Conservation (phyloP, 1,140 invertebrate species). For the Cherax quadricarinatus region DNA sequence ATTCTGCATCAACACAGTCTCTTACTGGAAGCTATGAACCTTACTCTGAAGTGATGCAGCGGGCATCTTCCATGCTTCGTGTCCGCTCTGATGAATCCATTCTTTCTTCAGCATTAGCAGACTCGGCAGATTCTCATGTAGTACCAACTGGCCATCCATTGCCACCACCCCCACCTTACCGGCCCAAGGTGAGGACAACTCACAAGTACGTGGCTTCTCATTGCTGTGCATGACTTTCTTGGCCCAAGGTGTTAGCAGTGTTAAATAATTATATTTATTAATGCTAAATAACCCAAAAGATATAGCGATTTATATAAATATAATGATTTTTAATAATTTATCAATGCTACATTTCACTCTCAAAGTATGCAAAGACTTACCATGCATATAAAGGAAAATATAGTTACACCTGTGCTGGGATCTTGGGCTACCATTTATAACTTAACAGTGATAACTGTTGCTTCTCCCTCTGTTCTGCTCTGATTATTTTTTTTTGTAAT, state of each 20-base stretch:
- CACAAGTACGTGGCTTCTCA: slow-evolving; percentile 72
- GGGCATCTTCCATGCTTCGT: slow-evolving; percentile 69
- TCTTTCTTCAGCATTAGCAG: slow-evolving; percentile 72
- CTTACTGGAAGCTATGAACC: slow-evolving; percentile 74
- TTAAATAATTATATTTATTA: neutral
- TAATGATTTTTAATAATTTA: too few relatives aligned
- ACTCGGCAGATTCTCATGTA: slow-evolving; percentile 50
- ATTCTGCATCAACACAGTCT: slow-evolving; percentile 74
- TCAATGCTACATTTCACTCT: neutral
- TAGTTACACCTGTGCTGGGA: neutral
- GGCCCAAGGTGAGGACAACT: slow-evolving; percentile 73
- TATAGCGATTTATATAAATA: neutral
- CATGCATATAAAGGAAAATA: too few relatives aligned
- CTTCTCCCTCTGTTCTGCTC: neutral
- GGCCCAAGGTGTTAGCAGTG: slow-evolving; percentile 43
- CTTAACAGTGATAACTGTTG: slow-evolving; percentile 16
- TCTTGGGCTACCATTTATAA: neutral
- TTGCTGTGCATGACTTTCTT: slow-evolving; percentile 64
- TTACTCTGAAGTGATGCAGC: slow-evolving; percentile 71
- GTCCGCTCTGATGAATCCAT: slow-evolving; percentile 74
- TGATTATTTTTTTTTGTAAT: neutral
- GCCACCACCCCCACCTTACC: slow-evolving; percentile 74
- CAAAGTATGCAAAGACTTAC: neutral
- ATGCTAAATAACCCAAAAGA: too few relatives aligned
- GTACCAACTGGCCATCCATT: slow-evolving; percentile 52